These are phyloP conservation scores for Diorhabda elongata DNA, from an alignment of 1,140 invertebrate species.

Conservation along the genomic window DNA sequence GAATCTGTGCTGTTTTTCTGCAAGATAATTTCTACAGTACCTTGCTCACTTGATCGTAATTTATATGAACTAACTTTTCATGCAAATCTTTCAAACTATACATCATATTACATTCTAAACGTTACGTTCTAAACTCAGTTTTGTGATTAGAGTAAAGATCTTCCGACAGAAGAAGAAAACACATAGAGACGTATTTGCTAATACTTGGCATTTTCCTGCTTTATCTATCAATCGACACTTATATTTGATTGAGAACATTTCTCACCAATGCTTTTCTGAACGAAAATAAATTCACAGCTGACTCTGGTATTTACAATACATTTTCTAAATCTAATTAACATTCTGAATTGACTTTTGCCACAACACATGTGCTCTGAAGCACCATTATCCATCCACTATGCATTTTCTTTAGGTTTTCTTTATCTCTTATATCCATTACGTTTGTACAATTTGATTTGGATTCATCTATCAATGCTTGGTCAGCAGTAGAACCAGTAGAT, in stretches of 20 bases:
- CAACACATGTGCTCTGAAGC: constrained; percentile 15
- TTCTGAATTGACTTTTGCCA: constrained; percentile 4
- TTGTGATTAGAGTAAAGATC: not conserved
- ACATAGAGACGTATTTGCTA: constrained; percentile 17
- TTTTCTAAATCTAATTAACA: not conserved
- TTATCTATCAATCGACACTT: constrained; percentile 33
- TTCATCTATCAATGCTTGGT: not conserved
- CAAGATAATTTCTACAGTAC: constrained; percentile 16
- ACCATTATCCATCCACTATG: constrained; percentile 12
- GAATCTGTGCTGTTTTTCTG: constrained; percentile 11
- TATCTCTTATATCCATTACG: not conserved
- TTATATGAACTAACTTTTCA: constrained; percentile 1
- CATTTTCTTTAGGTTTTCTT: not conserved
- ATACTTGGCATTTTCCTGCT: constrained; percentile 31
- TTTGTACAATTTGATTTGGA: not conserved
- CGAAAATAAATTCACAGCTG: constrained; percentile 45
- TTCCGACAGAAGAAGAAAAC: not conserved
- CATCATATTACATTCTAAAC: not conserved
- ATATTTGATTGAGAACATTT: constrained; percentile 37
- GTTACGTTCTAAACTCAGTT: not conserved
- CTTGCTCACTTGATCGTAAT: not conserved
- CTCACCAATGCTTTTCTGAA: constrained; percentile 36
- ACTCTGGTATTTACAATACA: constrained; percentile 41
- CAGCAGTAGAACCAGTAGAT: too few relatives aligned
- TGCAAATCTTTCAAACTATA: constrained; percentile 2